Evolutionary conservation across 2,113 vertebrate genomes (phyloP).

Genomic region (Struthio camelus): DNA sequence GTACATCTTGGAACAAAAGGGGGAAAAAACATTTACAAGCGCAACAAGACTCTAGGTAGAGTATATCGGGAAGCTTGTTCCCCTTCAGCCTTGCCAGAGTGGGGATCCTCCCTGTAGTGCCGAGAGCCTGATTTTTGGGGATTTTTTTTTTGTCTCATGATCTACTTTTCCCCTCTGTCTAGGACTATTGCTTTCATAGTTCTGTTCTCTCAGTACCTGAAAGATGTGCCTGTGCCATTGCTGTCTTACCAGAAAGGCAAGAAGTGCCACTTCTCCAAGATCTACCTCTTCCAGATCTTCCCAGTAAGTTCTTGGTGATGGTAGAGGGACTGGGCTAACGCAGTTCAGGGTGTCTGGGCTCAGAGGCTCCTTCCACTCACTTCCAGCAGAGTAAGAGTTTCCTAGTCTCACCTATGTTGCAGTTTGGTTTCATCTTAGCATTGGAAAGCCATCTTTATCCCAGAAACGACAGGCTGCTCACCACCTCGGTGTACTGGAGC

Average conservation of each 20-base stretch:
- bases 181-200: constrained; percentile 91
- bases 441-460: not conserved
- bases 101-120: not conserved
- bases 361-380: not conserved
- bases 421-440: no score
- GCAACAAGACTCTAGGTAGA: not conserved
- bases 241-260: constrained; percentile 80
- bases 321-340: not conserved
- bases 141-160: not conserved
- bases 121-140: not conserved
- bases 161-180: constrained; percentile 19
- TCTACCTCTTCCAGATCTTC: constrained; percentile 92
- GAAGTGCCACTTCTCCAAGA: constrained; percentile 77
- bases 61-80: not conserved
- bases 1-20: not conserved
- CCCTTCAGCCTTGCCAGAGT: not conserved
- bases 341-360: fast-evolving
- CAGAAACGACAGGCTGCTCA: not conserved
- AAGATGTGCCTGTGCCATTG: constrained; percentile 81
- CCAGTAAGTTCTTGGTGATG: constrained; percentile 76
- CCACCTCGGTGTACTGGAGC: no score
- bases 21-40: not conserved
- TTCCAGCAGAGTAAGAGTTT: not conserved
- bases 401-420: not conserved
- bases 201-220: constrained; percentile 96